A percentile compares a stretch with the other conserved stretches of the same genome.
Evolutionary conservation across 2,797 vertebrate genomes (phyloP).

Genomic region (Neopelma chrysocephalum): DNA sequence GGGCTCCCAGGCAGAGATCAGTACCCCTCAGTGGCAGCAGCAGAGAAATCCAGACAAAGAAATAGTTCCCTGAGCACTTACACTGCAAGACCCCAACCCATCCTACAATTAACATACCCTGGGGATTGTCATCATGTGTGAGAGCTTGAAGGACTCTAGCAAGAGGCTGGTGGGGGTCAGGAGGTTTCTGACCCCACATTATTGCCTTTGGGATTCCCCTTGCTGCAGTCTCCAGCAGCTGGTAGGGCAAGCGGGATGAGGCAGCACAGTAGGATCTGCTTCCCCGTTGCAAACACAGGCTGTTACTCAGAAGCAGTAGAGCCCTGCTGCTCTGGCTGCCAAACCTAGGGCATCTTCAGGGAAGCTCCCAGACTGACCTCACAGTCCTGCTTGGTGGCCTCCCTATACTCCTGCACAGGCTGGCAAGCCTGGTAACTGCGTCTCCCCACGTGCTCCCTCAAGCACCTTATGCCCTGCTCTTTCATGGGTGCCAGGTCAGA

Average conservation of each 20-base stretch:
- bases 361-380: neutral
- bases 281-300: rapidly evolving
- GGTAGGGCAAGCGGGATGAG: rapidly evolving
- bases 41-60: constrained; percentile 4
- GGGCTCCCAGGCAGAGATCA: constrained; percentile 17
- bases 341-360: neutral
- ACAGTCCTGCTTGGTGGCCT: neutral
- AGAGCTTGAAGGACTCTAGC: neutral
- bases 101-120: neutral
- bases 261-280: neutral
- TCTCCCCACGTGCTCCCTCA: rapidly evolving
- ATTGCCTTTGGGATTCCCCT: neutral
- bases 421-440: neutral
- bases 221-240: neutral
- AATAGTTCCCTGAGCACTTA: neutral
- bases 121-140: neutral
- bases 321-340: neutral
- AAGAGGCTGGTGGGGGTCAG: neutral
- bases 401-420: rapidly evolving
- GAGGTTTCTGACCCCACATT: neutral
- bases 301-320: neutral
- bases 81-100: neutral
- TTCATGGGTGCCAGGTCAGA: neutral
- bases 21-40: neutral
- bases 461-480: neutral